These are phyloP conservation scores for Pseudochirops cupreus DNA, from an alignment of 2,797 vertebrate genomes.

Conservation along the genomic window DNA sequence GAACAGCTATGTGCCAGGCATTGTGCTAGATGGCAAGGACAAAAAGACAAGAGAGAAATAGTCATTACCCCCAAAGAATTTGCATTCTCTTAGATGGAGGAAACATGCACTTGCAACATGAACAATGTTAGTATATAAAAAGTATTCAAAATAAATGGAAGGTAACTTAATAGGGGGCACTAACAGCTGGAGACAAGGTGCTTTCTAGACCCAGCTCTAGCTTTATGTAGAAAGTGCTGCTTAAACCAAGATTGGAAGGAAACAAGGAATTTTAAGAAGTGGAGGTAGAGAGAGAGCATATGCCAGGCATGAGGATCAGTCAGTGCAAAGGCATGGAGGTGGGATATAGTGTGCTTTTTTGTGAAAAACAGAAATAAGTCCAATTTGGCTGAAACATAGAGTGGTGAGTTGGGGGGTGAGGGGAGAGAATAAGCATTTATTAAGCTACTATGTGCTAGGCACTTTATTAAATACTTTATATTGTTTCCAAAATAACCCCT, in stretches of 20 bases:
- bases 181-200: background rate
- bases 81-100: background rate
- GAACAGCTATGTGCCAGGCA: background rate
- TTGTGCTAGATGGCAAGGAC: background rate
- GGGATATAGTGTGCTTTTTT: background rate
- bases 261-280: background rate
- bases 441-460: background rate
- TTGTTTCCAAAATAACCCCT: background rate
- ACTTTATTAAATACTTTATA: background rate
- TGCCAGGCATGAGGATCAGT: background rate
- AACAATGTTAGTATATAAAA: background rate
- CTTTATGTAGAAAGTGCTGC: background rate
- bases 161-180: background rate
- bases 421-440: background rate
- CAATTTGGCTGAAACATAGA: background rate
- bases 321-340: background rate
- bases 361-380: background rate
- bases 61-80: background rate
- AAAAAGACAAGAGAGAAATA: background rate
- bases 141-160: background rate
- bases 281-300: background rate
- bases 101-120: background rate
- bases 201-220: background rate
- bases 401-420: background rate
- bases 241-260: background rate